Conservation (phyloP, 2,888 invertebrate genomes). For the Nemoura dubitans region DNA sequence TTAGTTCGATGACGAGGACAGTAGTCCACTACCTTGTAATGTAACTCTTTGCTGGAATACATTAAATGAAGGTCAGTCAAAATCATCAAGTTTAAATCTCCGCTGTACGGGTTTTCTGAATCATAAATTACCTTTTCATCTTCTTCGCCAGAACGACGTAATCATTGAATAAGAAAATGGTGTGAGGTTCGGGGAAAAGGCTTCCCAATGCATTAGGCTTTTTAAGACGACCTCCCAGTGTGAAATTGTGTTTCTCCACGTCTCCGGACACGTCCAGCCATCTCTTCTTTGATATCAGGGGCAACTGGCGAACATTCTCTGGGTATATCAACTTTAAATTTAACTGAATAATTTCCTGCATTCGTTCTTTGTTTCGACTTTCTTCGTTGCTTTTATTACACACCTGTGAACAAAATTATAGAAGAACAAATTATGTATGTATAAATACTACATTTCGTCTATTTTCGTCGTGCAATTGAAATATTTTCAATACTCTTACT, state of each 20-base stretch:
- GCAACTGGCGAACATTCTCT: not conserved
- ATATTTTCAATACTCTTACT: not conserved
- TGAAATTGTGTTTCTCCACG: not conserved
- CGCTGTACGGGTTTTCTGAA: no score
- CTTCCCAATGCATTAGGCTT: not conserved
- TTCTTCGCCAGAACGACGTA: not conserved
- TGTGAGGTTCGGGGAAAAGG: not conserved
- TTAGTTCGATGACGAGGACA: not conserved
- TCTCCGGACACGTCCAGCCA: not conserved
- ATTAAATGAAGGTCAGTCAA: no score
- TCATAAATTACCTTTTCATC: not conserved
- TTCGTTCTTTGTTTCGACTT: not conserved
- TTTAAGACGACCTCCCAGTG: not conserved
- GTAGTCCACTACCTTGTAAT: not conserved
- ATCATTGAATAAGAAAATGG: not conserved
- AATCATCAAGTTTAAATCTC: no score
- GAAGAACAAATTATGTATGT: not conserved
- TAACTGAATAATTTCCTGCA: not conserved
- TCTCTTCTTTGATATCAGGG: not conserved
- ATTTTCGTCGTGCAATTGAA: no score
- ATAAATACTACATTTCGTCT: no score
- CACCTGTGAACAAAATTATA: not conserved
- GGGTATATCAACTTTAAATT: not conserved
- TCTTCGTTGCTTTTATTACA: not conserved
- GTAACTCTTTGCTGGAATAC: not conserved